phyloP scores from a whole-genome alignment of 2,113 vertebrate genomes.

The Plecturocebus donacophilus region DNA sequence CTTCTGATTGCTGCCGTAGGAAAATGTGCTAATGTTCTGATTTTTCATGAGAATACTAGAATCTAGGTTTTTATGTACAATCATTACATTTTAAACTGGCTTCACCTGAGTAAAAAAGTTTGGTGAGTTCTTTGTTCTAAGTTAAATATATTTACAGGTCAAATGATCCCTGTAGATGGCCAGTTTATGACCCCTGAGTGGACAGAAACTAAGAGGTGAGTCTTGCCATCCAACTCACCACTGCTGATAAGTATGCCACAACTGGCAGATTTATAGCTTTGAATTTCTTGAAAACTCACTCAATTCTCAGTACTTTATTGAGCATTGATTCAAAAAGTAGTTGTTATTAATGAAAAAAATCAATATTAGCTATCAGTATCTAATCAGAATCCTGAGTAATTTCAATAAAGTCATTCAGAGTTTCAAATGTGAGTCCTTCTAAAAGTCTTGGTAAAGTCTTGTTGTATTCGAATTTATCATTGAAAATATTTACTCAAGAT shows the following conservation, averaged over 20 bases:
- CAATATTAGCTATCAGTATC: background rate
- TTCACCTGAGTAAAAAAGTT: background rate
- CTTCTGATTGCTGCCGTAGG: background rate
- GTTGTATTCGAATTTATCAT: background rate
- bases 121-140: background rate
- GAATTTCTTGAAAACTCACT: background rate
- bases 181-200: background rate
- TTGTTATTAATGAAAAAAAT: background rate
- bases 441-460: slow-evolving; percentile 20
- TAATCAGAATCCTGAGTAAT: background rate
- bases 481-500: background rate
- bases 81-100: background rate
- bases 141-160: background rate
- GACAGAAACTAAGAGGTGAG: background rate
- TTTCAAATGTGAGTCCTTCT: background rate
- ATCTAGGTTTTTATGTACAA: background rate
- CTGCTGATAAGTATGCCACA: background rate
- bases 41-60: background rate
- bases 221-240: background rate
- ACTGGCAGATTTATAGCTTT: background rate
- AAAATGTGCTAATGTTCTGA: background rate
- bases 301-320: slow-evolving; percentile 3
- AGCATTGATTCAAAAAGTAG: background rate
- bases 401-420: slow-evolving; percentile 4
- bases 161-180: background rate